Percentiles rank a stretch among this genome's conserved stretches.
Evolutionary conservation across 1,140 invertebrate species (phyloP).

Genomic region (Zaprionus gabonicus): DNA sequence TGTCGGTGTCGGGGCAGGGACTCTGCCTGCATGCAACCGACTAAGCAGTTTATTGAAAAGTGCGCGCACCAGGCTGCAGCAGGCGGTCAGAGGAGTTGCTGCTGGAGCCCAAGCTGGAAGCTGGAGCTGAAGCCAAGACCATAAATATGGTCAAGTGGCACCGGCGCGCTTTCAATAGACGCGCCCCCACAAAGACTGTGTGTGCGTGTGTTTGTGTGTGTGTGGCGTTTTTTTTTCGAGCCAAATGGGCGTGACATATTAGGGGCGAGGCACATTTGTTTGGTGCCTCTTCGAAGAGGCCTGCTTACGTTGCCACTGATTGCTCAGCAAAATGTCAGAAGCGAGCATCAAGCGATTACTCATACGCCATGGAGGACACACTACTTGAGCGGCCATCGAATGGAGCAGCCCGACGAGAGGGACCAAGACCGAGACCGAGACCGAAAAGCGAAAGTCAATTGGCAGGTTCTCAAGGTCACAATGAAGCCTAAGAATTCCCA

Average conservation of each 20-base stretch:
- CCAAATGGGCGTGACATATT: slow-evolving; percentile 31
- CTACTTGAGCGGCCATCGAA: slow-evolving; percentile 7
- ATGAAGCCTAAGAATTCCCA: slow-evolving; percentile 14
- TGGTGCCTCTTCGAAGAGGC: background rate
- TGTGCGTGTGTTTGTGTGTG: slow-evolving; percentile 5
- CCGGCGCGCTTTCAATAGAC: slow-evolving; percentile 46
- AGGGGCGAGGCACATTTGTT: slow-evolving; percentile 37
- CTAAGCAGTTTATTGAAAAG: slow-evolving; percentile 81
- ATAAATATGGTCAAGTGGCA: slow-evolving; percentile 53
- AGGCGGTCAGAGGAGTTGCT: slow-evolving; percentile 26
- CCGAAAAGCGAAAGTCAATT: slow-evolving; percentile 42
- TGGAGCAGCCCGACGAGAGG: background rate
- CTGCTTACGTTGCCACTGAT: background rate
- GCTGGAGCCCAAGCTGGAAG: background rate
- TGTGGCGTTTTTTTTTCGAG: slow-evolving; percentile 11
- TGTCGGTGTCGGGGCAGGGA: background rate
- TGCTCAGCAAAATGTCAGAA: slow-evolving; percentile 25
- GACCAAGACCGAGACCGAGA: background rate
- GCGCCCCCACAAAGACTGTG: slow-evolving; percentile 37
- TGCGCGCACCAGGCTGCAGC: slow-evolving; percentile 26
- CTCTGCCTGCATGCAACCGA: slow-evolving; percentile 37
- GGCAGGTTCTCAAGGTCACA: slow-evolving; percentile 34
- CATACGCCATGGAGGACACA: slow-evolving; percentile 8
- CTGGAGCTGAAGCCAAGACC: slow-evolving; percentile 10
- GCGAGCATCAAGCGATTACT: slow-evolving; percentile 5